Base-by-base conservation (phyloP, 2,797 vertebrate genomes). In the Podarcis lilfordi region DNA sequence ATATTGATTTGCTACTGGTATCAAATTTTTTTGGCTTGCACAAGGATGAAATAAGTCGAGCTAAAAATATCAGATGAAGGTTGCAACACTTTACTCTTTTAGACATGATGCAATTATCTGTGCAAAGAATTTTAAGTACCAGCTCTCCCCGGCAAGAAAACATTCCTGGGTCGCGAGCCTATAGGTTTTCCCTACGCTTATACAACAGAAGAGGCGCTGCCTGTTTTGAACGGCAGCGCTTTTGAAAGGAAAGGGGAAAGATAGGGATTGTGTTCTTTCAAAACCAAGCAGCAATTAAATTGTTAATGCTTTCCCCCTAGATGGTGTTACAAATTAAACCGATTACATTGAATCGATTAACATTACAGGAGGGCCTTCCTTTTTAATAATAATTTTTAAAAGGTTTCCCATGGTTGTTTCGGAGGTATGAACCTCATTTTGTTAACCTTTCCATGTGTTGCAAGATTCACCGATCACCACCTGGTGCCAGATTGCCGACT, bases 1-100 rank as follows among this genome's bases (percentile, higher is more conserved):
- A 40, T 27, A 93, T 90, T 78, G 72, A 93, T 91, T 89, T 23
- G 27, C 82, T 81, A 90, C 64, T 84, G 77, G 55, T 84, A 80
- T 13, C 84, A 77, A 8, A 64, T 13, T 55, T 81, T 85, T 84
- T 74, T 74, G 80, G 55, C 75, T 80, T 82, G 69, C 35, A 5
- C 0, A 5, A 76, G 91, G 40, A 85, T 89, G 90, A 95, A 94
- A 88, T 94, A 93, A 93, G 35, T 78, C 55, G 25, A 61, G 78
- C 91, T 94, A 90, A 95, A 95, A 95, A 92, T 89, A 91, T 68
- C 86, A 37, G 78, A 89, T 59, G 92, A 93, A 92, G 55, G 83
- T 90, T 93, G 86, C 1, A 0, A 84, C 75, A 80, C 50, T 86
- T 84, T 78, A 72, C 50, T 88, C 75, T 13, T 87, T 85, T 83